Evolutionary conservation across 2,888 invertebrate genomes (phyloP).

Genomic region (Lasius platythorax): DNA sequence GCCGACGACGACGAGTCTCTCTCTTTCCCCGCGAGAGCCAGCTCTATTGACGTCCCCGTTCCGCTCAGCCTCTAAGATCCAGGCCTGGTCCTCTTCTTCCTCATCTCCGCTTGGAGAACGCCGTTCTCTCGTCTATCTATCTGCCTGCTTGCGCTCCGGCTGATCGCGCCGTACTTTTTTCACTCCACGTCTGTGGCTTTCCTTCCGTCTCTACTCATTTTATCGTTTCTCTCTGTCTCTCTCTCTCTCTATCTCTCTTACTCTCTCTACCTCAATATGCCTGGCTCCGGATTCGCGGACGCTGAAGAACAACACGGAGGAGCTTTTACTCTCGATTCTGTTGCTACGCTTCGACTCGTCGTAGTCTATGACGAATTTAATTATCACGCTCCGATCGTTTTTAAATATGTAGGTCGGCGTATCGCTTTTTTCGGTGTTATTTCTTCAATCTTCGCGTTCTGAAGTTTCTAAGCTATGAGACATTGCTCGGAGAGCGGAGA

Average conservation of each 20-base stretch:
- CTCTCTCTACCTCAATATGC: background rate
- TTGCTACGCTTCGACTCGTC: background rate
- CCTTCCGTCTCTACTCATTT: slow-evolving; percentile 51
- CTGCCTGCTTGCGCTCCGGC: slow-evolving; percentile 38
- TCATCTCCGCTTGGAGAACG: slow-evolving; percentile 4
- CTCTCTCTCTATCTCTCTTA: background rate
- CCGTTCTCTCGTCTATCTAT: slow-evolving; percentile 37
- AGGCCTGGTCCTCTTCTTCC: slow-evolving; percentile 15
- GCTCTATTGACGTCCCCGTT: slow-evolving; percentile 25
- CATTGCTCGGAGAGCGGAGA: background rate
- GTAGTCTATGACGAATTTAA: slow-evolving; percentile 21
- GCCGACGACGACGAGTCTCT: slow-evolving; percentile 25
- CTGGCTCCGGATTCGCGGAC: slow-evolving; percentile 11
- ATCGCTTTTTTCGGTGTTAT: background rate
- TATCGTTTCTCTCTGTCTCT: slow-evolving; percentile 48
- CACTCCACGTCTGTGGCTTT: slow-evolving; percentile 18
- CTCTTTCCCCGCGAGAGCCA: slow-evolving; percentile 24
- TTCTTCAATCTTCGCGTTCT: background rate
- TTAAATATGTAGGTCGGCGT: slow-evolving; percentile 7
- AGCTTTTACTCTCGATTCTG: slow-evolving; percentile 38
- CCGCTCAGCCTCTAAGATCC: slow-evolving; percentile 37
- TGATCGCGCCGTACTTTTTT: slow-evolving; percentile 48
- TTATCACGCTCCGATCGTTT: slow-evolving; percentile 23
- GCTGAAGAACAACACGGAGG: background rate
- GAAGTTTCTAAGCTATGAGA: background rate